Base-by-base conservation (phyloP, 2,113 vertebrate genomes). In the Paracanthobrama guichenoti region DNA sequence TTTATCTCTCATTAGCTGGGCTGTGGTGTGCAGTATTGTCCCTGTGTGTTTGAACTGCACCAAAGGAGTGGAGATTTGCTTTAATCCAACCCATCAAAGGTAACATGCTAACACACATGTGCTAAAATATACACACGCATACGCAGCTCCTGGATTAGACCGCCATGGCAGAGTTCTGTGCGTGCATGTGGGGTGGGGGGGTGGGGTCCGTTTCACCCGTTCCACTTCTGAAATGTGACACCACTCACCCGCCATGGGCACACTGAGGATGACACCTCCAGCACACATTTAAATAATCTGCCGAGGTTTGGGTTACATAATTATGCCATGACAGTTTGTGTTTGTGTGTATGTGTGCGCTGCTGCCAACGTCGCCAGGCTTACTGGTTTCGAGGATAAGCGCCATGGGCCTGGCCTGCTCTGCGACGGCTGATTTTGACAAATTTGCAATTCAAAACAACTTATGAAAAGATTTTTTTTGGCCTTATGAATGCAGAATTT, bases 31-130 rank as follows among this genome's bases (percentile, higher is more conserved):
- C 93, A 95, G 95, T 94, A 96, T 96, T 97, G 96, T 97, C 93
- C 92, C 89, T 90, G 87, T 86, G 93, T 90, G 93, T 96, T 96
- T 96, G 96, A 96, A 96, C 95, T 96, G 89, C 95, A 95, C 95
- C 95, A 95, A 96, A 96, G 95, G 93, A 95, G 95, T 94, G 93
- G 93, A 95, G 96, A 96, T 96, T 96, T 95, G 91, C 93, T 95
- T 94, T 97, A 97, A 97, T 97, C 96, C 95, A 84, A 88, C 92
- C 93, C 94, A 95, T 96, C 96, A 96, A 96, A 96, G 94, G 93
- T 96, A 95, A 91, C 91, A 94, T 90, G 81, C 94, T 93, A 92
- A 91, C 92, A 93, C 91, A 92, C 91, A 79, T 71, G 72, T 77
- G 69, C 60, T 62, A 60, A 67, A 50, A 84, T 66, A 79, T 75